These are phyloP conservation scores for Unio pictorum DNA, from an alignment of 2,888 invertebrate genomes.

Conservation along the genomic window DNA sequence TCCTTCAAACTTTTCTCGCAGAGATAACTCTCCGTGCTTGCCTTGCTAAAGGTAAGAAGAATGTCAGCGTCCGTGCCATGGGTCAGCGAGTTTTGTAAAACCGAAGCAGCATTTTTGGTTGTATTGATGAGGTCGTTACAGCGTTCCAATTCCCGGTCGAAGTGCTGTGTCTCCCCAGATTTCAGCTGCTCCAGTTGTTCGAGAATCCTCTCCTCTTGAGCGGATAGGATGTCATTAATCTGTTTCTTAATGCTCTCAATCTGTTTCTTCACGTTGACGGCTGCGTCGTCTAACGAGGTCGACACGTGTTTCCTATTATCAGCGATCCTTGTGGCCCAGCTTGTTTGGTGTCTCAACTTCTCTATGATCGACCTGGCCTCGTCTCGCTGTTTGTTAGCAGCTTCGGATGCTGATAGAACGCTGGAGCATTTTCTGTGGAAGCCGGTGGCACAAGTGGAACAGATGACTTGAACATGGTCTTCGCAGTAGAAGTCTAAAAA, in stretches of 20 bases:
- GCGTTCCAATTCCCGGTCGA: conserved; percentile 33
- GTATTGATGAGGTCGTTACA: conserved; percentile 37
- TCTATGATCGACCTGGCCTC: conserved; percentile 32
- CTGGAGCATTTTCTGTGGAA: conserved; percentile 36
- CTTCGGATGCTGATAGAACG: conserved; percentile 32
- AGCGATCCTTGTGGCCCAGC: conserved; percentile 37
- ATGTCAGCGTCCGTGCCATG: conserved; percentile 42
- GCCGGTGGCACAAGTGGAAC: conserved; percentile 38
- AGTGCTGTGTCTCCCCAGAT: conserved; percentile 29
- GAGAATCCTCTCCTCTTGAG: conserved; percentile 37
- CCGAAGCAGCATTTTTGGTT: conserved; percentile 35
- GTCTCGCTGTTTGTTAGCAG: conserved; percentile 30
- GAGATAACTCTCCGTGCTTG: conserved; percentile 31
- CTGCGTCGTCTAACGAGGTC: conserved; percentile 27
- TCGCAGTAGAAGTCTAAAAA: conserved; percentile 43
- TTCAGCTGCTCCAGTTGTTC: conserved; percentile 36
- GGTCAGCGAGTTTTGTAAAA: conserved; percentile 37
- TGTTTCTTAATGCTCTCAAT: conserved; percentile 38
- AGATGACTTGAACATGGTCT: conserved; percentile 42
- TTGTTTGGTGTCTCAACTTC: conserved; percentile 38
- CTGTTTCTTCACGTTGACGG: conserved; percentile 36
- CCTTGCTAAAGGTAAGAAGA: conserved; percentile 35
- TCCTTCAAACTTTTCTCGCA: conserved; percentile 40
- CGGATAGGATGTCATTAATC: conserved; percentile 36
- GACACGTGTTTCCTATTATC: conserved; percentile 40